Evolutionary conservation across 1,140 invertebrate species (phyloP).

Genomic region (Harlomillsia oculata): DNA sequence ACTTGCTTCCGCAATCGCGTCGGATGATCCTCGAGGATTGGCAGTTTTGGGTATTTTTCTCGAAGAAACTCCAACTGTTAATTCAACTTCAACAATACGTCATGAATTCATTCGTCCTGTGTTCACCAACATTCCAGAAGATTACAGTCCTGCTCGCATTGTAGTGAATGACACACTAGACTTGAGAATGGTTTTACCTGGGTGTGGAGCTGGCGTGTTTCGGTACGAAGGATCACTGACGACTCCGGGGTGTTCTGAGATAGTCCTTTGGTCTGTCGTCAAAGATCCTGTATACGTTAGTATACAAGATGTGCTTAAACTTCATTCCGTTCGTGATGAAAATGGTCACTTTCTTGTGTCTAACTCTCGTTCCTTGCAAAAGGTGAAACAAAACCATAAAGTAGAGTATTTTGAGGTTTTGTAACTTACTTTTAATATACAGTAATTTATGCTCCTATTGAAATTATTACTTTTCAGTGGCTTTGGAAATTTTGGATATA

Average conservation of each 20-base stretch:
- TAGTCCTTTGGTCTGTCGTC: slow-evolving; percentile 45
- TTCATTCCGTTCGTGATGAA: neutral
- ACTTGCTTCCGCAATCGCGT: slow-evolving; percentile 39
- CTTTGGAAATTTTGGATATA: too few relatives aligned
- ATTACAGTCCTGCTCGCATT: neutral
- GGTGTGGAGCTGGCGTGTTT: slow-evolving; percentile 37
- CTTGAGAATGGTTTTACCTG: neutral
- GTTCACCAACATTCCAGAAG: neutral
- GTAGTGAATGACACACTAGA: neutral
- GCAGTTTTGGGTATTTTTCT: slow-evolving; percentile 46
- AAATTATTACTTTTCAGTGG: too few relatives aligned
- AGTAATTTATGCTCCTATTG: too few relatives aligned
- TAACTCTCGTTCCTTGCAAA: neutral
- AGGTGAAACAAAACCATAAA: too few relatives aligned
- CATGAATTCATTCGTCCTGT: too few relatives aligned
- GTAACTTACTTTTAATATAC: too few relatives aligned
- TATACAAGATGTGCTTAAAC: neutral
- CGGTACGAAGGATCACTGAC: slow-evolving; percentile 47
- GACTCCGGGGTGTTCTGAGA: slow-evolving; percentile 41
- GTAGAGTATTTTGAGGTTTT: too few relatives aligned
- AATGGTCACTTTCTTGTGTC: neutral
- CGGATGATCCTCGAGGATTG: slow-evolving; percentile 41
- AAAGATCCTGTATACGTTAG: neutral
- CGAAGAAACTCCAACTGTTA: neutral
- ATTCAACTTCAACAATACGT: too few relatives aligned